Evolutionary conservation across 1,140 invertebrate genomes (phyloP).

Genomic region (Eupristina koningsbergeri): DNA sequence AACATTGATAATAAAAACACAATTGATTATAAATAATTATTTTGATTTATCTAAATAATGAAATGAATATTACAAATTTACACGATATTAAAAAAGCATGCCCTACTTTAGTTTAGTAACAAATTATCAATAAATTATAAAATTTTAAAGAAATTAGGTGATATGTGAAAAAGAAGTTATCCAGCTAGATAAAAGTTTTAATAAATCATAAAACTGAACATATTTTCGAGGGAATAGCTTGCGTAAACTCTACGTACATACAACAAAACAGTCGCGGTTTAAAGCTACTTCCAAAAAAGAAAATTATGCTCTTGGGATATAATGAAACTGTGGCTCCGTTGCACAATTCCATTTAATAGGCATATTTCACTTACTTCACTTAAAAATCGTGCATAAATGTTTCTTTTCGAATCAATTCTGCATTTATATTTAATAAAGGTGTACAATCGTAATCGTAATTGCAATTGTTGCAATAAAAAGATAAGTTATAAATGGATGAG

Average conservation of each 20-base stretch:
- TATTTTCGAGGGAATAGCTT: neutral
- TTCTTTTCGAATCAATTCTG: slow-evolving; percentile 13
- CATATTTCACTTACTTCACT: neutral
- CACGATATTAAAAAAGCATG: no score
- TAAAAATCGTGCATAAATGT: neutral
- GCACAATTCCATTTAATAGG: slow-evolving; percentile 5
- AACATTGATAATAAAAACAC: no score
- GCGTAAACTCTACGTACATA: neutral
- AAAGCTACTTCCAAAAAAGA: slow-evolving; percentile 20
- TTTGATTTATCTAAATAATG: no score
- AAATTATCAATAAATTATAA: neutral
- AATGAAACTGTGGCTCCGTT: neutral
- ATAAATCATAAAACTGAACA: neutral
- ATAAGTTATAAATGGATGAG: neutral
- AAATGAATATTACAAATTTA: no score
- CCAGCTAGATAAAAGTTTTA: neutral
- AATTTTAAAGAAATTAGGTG: neutral
- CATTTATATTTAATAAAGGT: neutral
- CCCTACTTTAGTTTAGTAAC: neutral
- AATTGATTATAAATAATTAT: no score
- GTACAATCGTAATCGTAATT: neutral
- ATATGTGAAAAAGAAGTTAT: neutral
- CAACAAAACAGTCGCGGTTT: neutral
- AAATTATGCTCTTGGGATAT: neutral
- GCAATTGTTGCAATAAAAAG: neutral